phyloP scores from a whole-genome alignment of 2,888 invertebrate genomes.

The Sinodicranocentrus sp. region DNA sequence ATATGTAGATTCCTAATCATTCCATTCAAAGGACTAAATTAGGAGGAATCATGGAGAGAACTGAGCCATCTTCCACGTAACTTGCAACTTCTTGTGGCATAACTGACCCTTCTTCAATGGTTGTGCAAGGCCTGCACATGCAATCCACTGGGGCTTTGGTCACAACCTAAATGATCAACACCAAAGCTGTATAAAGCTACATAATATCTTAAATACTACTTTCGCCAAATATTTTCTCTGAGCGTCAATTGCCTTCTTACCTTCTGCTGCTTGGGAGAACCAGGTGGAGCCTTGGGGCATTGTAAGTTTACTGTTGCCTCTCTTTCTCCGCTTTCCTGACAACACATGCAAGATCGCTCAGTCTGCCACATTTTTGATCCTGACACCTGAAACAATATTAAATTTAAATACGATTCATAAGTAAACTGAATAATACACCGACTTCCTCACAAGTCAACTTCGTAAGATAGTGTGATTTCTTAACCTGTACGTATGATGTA shows the following conservation, averaged over 20 bases:
- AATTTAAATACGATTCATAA: too few species aligned
- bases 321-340: too few species aligned
- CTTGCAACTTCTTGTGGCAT: conserved; percentile 94
- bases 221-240: too few species aligned
- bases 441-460: background rate
- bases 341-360: too few species aligned
- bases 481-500: conserved; percentile 91
- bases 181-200: too few species aligned
- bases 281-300: conserved; percentile 92
- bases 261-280: conserved; percentile 91
- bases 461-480: too few species aligned
- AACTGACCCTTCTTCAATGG: conserved; percentile 91
- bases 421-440: conserved; percentile 48
- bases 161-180: conserved; percentile 85
- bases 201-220: too few species aligned
- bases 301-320: too few species aligned
- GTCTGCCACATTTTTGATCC: conserved; percentile 98
- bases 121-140: conserved; percentile 95
- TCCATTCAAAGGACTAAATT: conserved; percentile 8
- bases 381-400: conserved; percentile 84
- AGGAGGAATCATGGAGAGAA: conserved; percentile 53
- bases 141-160: conserved; percentile 89
- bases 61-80: conserved; percentile 89
- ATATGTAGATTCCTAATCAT: background rate
- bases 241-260: too few species aligned